phyloP scores from a whole-genome alignment of 2,113 vertebrate genomes.

The Plectropomus leopardus region DNA sequence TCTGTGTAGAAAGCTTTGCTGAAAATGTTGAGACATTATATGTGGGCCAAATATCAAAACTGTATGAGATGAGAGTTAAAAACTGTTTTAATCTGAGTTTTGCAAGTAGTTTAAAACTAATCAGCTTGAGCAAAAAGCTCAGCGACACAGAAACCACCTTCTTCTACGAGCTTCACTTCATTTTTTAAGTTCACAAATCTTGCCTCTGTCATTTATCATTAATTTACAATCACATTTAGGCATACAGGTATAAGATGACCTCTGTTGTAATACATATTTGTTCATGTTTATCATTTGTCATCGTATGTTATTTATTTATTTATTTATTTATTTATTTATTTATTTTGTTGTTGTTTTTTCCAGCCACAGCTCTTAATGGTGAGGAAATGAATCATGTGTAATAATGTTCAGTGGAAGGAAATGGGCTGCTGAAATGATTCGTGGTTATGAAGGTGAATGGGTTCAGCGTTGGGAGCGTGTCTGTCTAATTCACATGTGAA shows the following conservation, averaged over 20 bases:
- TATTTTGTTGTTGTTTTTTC: not conserved
- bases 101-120: not conserved
- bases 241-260: not conserved
- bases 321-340: not conserved
- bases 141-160: slow-evolving; percentile 9
- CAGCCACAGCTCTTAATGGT: slow-evolving; percentile 16
- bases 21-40: no score
- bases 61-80: no score
- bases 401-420: slow-evolving; percentile 36
- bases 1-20: no score
- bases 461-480: not conserved
- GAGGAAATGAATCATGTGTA: slow-evolving; percentile 49
- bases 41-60: no score
- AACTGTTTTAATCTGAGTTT: no score
- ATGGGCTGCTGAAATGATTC: slow-evolving; percentile 42
- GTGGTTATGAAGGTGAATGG: slow-evolving; percentile 18
- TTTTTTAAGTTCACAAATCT: not conserved
- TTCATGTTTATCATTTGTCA: slow-evolving; percentile 8
- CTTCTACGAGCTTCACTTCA: not conserved
- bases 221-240: not conserved
- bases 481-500: slow-evolving; percentile 25
- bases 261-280: not conserved
- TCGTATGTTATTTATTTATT: not conserved
- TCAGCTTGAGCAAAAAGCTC: not conserved
- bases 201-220: not conserved